Evolutionary conservation across 2,888 invertebrate species (phyloP), one percentile per base, ranked within the genome.

Genomic region (Dryobotodes eremita): DNA sequence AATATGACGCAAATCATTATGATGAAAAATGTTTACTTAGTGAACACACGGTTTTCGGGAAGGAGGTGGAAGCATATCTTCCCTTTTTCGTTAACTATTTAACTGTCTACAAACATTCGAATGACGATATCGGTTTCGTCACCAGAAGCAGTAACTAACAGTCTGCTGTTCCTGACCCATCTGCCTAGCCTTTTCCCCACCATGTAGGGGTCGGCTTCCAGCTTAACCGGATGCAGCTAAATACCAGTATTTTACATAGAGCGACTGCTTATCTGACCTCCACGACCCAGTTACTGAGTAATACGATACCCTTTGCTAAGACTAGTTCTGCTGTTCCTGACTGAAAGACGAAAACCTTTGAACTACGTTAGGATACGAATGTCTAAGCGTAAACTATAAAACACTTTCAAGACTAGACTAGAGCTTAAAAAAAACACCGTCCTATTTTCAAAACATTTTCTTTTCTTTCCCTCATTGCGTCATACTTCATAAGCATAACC

Each of bases 1-100:
- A 26, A 53, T 42, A n/a, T 70, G 81, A 80, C 74, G 81, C 50
- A 65, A 68, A 70, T 80, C 80, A 50, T 80, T 80, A 69, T 15
- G 17, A 15, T 69, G 48, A 42, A 20, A 26, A 55, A 31, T 80
- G 68, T 80, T 69, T 73, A 48, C 42, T 10, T 1, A 62, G 61
- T 57, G 11, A 71, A 42, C 31, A 31, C 20, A 31, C 11, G 20
- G 36, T 53, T 68, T 53, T 26, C 17, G 36, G 36, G 46, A 23
- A 36, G 55, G 7, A 20, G 20, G 2, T 70, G 36, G 10, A 46
- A 36, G 15, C 1, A 20, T 42, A 26, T 11, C 13, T 13, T 62
- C 8, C 55, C 17, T 36, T 3, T n/a, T 15, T 15, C 7, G 50
- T 68, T 23, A 15, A 15, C 55, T 5, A 11, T 1, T 68, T 23